These are phyloP conservation scores for Drosophila tsacasi DNA, from an alignment of 1,140 invertebrate species.

Conservation along the genomic window DNA sequence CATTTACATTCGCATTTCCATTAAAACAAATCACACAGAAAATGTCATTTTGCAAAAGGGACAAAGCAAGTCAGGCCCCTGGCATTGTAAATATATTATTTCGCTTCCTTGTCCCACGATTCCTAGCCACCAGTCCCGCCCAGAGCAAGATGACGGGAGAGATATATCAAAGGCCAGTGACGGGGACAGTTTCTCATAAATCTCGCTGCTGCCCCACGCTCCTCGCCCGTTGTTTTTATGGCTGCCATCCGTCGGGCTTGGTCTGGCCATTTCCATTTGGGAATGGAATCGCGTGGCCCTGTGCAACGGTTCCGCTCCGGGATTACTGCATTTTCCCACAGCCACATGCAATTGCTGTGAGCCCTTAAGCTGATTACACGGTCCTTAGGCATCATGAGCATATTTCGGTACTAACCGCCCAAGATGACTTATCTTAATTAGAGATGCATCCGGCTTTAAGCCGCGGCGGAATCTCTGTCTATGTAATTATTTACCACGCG, in stretches of 20 bases:
- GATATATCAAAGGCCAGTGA: slow-evolving; percentile 67
- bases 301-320: slow-evolving; percentile 5
- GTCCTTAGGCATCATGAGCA: slow-evolving; percentile 1
- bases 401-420: slow-evolving; percentile 16
- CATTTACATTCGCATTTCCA: slow-evolving; percentile 71
- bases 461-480: slow-evolving; percentile 7
- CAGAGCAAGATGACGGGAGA: slow-evolving; percentile 5
- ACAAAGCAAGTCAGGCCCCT: slow-evolving; percentile 68
- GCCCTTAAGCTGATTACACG: slow-evolving; percentile 20
- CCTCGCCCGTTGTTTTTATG: slow-evolving; percentile 1
- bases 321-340: slow-evolving; percentile 20
- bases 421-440: slow-evolving; percentile 33
- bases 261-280: slow-evolving; percentile 9
- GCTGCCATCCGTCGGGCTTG: slow-evolving; percentile 6
- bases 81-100: slow-evolving; percentile 66
- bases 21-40: slow-evolving; percentile 83
- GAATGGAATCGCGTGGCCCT: slow-evolving; percentile 15
- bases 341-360: slow-evolving; percentile 23
- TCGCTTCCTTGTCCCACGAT: slow-evolving; percentile 27
- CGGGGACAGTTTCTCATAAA: slow-evolving; percentile 67
- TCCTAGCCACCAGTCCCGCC: neutral
- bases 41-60: slow-evolving; percentile 79
- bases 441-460: slow-evolving; percentile 17
- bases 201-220: slow-evolving; percentile 33
- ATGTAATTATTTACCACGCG: slow-evolving; percentile 12